Percentiles rank a stretch among this genome's conserved stretches.
Evolutionary conservation across 1,140 invertebrate genomes (phyloP).

Genomic region (Palaemon carinicauda): DNA sequence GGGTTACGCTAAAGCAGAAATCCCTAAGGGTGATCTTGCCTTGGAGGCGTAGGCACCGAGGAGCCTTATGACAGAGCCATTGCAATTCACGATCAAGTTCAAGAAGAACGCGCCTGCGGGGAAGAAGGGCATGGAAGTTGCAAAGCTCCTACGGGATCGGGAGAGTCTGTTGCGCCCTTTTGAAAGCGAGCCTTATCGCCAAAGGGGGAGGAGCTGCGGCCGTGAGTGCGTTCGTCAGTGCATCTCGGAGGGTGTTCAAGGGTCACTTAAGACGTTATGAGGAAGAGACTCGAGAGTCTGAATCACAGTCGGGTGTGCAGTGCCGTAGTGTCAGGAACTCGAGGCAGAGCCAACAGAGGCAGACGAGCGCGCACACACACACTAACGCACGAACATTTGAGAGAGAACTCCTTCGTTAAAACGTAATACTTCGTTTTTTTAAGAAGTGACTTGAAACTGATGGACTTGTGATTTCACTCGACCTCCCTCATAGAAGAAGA

Average conservation of each 20-base stretch:
- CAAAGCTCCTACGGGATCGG: background rate
- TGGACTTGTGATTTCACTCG: too few species aligned
- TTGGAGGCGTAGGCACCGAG: background rate
- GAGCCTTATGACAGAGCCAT: background rate
- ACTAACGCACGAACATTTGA: background rate
- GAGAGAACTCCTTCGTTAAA: background rate
- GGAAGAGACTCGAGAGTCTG: constrained; percentile 21
- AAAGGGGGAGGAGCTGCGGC: constrained; percentile 14
- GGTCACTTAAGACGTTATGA: constrained; percentile 44
- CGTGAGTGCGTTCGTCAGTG: constrained; percentile 21
- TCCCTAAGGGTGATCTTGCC: constrained; percentile 13
- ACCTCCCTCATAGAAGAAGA: too few species aligned
- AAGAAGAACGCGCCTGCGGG: background rate
- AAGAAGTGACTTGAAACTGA: too few species aligned
- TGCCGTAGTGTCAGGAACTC: constrained; percentile 46
- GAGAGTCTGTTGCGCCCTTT: constrained; percentile 6
- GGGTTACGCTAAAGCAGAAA: background rate
- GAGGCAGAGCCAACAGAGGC: too few species aligned
- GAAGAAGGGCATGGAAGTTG: constrained; percentile 36
- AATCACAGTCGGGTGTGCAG: constrained; percentile 50
- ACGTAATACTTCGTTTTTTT: too few species aligned
- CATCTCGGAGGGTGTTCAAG: constrained; percentile 21
- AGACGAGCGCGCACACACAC: background rate
- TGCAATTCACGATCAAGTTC: constrained; percentile 19
- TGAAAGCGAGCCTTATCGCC: background rate